Base-by-base conservation (phyloP, 1,140 invertebrate species). In the Bombus superbus region DNA sequence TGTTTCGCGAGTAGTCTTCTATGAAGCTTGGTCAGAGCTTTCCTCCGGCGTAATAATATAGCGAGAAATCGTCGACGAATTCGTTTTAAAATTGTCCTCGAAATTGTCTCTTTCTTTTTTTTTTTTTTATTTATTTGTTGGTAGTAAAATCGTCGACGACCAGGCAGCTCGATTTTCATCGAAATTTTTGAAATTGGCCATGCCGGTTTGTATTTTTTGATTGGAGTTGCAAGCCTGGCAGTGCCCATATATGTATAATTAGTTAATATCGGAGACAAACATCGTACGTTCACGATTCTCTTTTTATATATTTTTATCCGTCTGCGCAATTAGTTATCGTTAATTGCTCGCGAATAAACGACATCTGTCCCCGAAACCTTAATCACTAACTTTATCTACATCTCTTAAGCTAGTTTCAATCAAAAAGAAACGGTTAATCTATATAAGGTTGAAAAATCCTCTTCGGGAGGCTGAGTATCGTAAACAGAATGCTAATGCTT, bases 191-290 rank as follows among this genome's bases (percentile, higher is more conserved):
- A 84, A 62, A 92, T 87, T 91, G 83, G 82, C 86, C 89, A 78
- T 91, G 86, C 77, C 77, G 47, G 76, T 88, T 87, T 85, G 83
- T 62, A 6, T 76, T 64, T 59, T 88, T 92, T 92, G 89, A 91
- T 92, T 91, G 86, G 80, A 89, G 79, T 88, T 89, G 81, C 88
- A 91, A 91, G 87, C 85, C 87, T 91, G 92, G 92, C 92, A 92
- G 92, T 92, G 92, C 89, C 92, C 83, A 86, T 92, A 89, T 92
- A 88, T 80, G 47, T 85, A 85, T 80, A 85, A 91, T 92, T 90
- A 87, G 90, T 91, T 90, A 90, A 86, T 71, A 76, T 53, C 53
- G 64, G 38, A 64, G 74, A 73, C 78, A 80, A 72, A 66, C 85
- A 62, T 77, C 77, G 72, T 71, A 77, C 84, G 3, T 38, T 57